Evolutionary conservation across 1,140 invertebrate species (phyloP), one percentile per base, ranked within the genome.

Genomic region (Phymastichus coffea): DNA sequence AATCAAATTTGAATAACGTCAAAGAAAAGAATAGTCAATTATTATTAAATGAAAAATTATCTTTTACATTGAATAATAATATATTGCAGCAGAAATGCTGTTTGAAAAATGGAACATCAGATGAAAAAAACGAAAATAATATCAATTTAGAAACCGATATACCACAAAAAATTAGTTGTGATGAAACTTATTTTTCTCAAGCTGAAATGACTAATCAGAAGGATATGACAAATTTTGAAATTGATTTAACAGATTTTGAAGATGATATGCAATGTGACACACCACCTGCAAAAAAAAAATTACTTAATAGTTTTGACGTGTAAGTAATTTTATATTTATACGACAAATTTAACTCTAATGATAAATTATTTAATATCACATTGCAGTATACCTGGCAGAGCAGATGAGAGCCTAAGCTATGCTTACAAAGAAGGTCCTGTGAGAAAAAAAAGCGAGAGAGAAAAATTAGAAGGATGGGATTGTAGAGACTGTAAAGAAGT

Each of bases 401-500:
- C 62, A 4, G 20, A 51, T 28, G 22, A 37, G 41, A 67, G 55
- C 63, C 58, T 68, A n/a, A 17, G 64, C 14, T 63, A 63, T 58
- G 67, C 63, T 20, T 72, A 71, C 49, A 67, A 70, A 64, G 66
- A 68, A 23, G 70, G 70, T 57, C 49, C 71, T 25, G 65, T 77
- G 10, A 63, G 76, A 22, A 77, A 73, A 22, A 80, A 76, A 68
- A 47, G 17, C 19, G 74, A 77, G 46, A 75, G 76, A 61, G 70
- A 63, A 22, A 71, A 74, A 48, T 57, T 81, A 48, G 58, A 66
- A 40, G 81, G 79, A 19, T 72, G 71, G 69, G 52, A 64, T 56
- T 82, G 81, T 58, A 66, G 70, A 46, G 62, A 77, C 25, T 82
- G 80, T 63, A 57, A 69, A 61, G 57, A 75, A 62, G 80, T 82